Evolutionary conservation across 2,113 vertebrate genomes (phyloP), one percentile per base, ranked within the genome.

Genomic region (Phrynosoma platyrhinos): DNA sequence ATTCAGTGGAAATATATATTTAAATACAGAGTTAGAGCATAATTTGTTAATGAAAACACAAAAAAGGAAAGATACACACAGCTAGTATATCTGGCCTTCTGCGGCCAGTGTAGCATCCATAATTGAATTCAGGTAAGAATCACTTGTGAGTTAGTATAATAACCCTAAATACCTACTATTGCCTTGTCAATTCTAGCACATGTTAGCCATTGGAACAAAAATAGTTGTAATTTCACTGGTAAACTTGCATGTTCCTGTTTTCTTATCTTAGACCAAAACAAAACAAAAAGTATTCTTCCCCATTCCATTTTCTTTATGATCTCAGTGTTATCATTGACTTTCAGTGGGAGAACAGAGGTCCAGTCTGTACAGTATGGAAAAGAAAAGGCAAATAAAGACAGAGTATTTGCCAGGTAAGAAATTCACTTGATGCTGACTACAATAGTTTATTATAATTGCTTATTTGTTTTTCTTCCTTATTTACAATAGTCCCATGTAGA

Each of bases 341-440:
- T 66, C 94, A 99, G 99, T 81, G 99, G 99, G 86, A 98, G 99
- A 96, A 99, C 99, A 55, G 99, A 99, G 95, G 98, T 98, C 80
- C 99, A 99, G 90, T 99, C 99, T 93, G 98, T 99, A 90, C 99
- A 99, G 95, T 99, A 99, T 96, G 99, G 98, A 86, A 99, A 99
- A 97, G 99, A 99, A 95, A 99, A 98, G 92, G 98, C 98, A 94
- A 98, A 99, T 95, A 99, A 99, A 96, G 98, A 99, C 95, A 95
- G 99, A 90, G 97, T 99, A 75, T 99, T 99, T 96, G 98, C 98
- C 95, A 98, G 99, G 99, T 99, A 98, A 97, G 93, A 87, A 80
- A 71, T 74, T 27, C 27, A 36, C 47, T 83, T 12, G 30, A 30
- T 62, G 13, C 4, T 77, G 9, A 36, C 21, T 77, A 58, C 27